These are phyloP conservation scores for Heliconius congener DNA, from an alignment of 1,140 invertebrate species.

Conservation along the genomic window DNA sequence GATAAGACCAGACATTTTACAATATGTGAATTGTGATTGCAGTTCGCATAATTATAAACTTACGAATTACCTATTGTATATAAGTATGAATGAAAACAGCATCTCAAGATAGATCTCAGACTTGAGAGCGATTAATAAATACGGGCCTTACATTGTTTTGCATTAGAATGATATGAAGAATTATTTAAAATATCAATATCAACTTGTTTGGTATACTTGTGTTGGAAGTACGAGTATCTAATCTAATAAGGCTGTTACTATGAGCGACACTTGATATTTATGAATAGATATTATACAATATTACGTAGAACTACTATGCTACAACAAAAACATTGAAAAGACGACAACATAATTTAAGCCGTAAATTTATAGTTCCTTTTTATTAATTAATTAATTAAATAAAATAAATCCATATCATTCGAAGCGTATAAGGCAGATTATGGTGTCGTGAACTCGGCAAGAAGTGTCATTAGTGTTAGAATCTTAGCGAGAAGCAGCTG, in stretches of 20 bases:
- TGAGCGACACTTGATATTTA: slow-evolving; percentile 16
- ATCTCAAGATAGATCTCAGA: too few species aligned
- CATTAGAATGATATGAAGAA: background rate
- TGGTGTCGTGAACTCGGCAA: background rate
- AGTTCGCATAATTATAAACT: too few species aligned
- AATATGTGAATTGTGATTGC: background rate
- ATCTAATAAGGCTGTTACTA: slow-evolving; percentile 30
- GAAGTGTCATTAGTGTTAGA: background rate
- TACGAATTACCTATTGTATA: too few species aligned
- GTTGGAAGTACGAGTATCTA: background rate
- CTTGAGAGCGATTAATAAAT: too few species aligned
- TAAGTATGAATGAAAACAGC: too few species aligned
- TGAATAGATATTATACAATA: slow-evolving; percentile 6
- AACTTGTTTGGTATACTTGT: background rate
- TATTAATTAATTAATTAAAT: background rate
- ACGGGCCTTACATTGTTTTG: background rate
- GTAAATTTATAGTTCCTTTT: background rate
- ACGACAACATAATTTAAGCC: background rate
- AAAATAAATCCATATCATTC: background rate
- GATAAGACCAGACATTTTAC: slow-evolving; percentile 19
- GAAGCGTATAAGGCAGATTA: background rate
- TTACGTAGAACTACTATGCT: slow-evolving; percentile 2
- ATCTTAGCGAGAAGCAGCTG: slow-evolving; percentile 61
- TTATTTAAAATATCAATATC: background rate
- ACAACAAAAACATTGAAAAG: background rate